Evolutionary conservation across 2,113 vertebrate species (phyloP).

Genomic region (Chloropsis cyanopogon): DNA sequence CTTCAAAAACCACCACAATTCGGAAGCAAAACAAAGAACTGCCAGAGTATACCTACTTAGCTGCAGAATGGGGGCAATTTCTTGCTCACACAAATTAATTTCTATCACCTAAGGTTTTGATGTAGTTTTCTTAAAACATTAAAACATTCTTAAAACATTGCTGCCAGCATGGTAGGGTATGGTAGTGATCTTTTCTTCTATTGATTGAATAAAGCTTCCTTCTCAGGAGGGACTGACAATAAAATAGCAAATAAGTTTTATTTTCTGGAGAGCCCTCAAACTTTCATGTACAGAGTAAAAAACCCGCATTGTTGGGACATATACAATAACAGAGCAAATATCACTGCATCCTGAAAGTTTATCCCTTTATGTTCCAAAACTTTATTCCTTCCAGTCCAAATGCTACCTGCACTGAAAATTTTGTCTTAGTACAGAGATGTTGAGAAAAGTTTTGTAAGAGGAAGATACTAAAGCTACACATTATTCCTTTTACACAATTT

Average conservation of each 20-base stretch:
- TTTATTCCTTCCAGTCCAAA: not conserved
- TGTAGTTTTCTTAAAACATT: not conserved
- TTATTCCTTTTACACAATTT: fast-evolving
- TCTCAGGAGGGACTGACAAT: not conserved
- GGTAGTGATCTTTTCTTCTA: not conserved
- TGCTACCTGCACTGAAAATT: not conserved
- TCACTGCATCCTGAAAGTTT: not conserved
- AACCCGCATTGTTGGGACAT: not conserved
- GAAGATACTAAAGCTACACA: not conserved
- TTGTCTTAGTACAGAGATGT: not conserved
- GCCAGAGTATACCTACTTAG: not conserved
- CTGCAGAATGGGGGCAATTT: not conserved
- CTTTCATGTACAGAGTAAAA: not conserved
- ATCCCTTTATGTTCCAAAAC: not conserved
- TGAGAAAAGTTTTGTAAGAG: not conserved
- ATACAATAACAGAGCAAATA: not conserved
- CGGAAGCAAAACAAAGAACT: not conserved
- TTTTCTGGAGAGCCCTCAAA: not conserved
- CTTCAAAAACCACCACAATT: not conserved
- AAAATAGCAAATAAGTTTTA: not conserved
- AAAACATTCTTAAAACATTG: not conserved
- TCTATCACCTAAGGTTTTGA: not conserved
- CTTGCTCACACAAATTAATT: not conserved
- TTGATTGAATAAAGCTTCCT: not conserved
- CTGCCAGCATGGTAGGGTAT: not conserved